phyloP scores from a whole-genome alignment of 2,888 invertebrate species.

The Alloscopus bannaensis region DNA sequence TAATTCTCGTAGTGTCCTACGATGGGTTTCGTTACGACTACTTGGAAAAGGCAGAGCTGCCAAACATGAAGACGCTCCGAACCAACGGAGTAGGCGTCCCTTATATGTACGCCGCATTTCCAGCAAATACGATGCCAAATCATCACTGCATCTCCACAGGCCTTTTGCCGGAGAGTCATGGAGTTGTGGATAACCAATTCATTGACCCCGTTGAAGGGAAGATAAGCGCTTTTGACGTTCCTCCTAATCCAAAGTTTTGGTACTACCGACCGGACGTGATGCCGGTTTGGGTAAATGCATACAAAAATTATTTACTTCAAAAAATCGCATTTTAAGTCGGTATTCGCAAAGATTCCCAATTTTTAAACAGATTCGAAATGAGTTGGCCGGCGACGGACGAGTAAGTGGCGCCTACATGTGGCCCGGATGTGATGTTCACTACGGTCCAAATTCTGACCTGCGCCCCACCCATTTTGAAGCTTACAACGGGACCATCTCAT shows the following conservation, averaged over 20 bases:
- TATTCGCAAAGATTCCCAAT: too few relatives aligned
- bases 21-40: conserved; percentile 85
- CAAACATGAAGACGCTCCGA: conserved; percentile 79
- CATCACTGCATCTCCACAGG: conserved; percentile 85
- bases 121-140: conserved; percentile 85
- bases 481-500: conserved; percentile 70
- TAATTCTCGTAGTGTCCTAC: conserved; percentile 80
- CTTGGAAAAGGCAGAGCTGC: conserved; percentile 79
- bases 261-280: not conserved
- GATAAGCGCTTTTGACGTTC: too few relatives aligned
- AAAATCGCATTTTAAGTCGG: too few relatives aligned
- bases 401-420: conserved; percentile 83
- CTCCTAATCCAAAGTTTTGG: not conserved
- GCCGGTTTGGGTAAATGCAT: not conserved
- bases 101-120: conserved; percentile 80
- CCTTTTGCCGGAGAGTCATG: conserved; percentile 82
- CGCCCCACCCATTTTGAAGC: conserved; percentile 76
- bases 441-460: conserved; percentile 76
- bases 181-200: conserved; percentile 81
- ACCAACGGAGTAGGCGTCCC: conserved; percentile 79
- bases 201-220: too few relatives aligned
- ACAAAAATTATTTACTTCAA: too few relatives aligned
- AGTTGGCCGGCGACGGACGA: conserved; percentile 77
- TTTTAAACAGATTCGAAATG: conserved; percentile 80
- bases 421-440: conserved; percentile 80